Percentiles rank a stretch among this genome's conserved stretches.
These are phyloP conservation scores for Urophycis tenuis DNA, from an alignment of 2,797 vertebrate genomes.

Conservation along the genomic window DNA sequence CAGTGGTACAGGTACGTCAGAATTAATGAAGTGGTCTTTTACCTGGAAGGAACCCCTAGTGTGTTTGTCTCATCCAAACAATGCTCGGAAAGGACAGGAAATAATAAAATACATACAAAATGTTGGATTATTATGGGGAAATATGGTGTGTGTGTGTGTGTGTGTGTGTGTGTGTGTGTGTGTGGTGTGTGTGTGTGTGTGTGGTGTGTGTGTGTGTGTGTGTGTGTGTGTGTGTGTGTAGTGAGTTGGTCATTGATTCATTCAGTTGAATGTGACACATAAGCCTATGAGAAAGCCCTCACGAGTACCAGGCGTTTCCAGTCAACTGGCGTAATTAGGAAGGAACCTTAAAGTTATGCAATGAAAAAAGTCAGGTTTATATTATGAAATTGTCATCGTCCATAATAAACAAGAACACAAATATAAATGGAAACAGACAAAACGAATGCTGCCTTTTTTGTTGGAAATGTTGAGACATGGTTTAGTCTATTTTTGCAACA, in stretches of 20 bases:
- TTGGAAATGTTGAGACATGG: neutral
- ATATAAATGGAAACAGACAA: neutral
- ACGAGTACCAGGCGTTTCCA: slow-evolving; percentile 26
- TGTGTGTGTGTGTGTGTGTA: slow-evolving; percentile 43
- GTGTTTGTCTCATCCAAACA: slow-evolving; percentile 27
- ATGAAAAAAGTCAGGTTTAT: neutral
- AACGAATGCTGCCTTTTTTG: neutral
- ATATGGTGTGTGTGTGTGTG: neutral
- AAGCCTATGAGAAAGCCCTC: neutral
- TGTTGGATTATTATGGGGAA: neutral
- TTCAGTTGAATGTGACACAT: slow-evolving; percentile 19
- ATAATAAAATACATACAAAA: neutral
- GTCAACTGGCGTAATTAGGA: slow-evolving; percentile 20
- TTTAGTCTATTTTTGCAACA: neutral
- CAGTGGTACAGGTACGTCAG: slow-evolving; percentile 23
- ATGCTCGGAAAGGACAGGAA: slow-evolving; percentile 1
- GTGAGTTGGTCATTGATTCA: slow-evolving; percentile 44
- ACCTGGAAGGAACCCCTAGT: slow-evolving; percentile 4
- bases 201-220: neutral
- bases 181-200: slow-evolving; percentile 35
- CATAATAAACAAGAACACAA: neutral
- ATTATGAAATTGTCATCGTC: neutral
- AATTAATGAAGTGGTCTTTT: slow-evolving; percentile 14
- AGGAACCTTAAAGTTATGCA: slow-evolving; percentile 14
- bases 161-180: slow-evolving; percentile 33